phyloP scores from a whole-genome alignment of 1,140 invertebrate species.

The Subanguina moxae region DNA sequence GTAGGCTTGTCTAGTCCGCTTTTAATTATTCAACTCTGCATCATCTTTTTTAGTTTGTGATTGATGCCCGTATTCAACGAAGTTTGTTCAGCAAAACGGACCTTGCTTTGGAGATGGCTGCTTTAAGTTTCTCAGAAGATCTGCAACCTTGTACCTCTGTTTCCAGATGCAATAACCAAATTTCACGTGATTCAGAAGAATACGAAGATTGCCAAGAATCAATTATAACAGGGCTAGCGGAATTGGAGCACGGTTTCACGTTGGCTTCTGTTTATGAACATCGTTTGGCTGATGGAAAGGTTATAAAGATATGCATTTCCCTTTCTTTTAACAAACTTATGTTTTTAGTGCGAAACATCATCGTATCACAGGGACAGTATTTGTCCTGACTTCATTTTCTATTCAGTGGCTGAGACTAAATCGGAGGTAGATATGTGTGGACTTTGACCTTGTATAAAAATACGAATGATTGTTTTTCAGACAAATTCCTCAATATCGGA shows the following conservation, averaged over 20 bases:
- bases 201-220: no score
- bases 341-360: conserved; percentile 14
- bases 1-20: neutral
- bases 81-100: neutral
- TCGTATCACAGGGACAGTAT: conserved; percentile 9
- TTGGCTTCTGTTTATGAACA: conserved; percentile 28
- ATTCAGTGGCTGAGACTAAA: conserved; percentile 5
- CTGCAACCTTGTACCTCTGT: neutral
- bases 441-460: neutral
- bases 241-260: conserved; percentile 6
- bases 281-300: conserved; percentile 9
- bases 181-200: no score
- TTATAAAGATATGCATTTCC: neutral
- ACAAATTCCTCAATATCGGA: conserved; percentile 1
- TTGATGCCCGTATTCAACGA: conserved; percentile 5
- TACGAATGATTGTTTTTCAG: neutral
- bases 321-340: conserved; percentile 5
- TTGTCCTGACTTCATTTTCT: conserved; percentile 27
- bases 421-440: neutral
- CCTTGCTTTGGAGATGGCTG: neutral
- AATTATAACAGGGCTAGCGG: no score
- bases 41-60: conserved; percentile 12
- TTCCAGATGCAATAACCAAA: neutral
- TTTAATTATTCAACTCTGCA: neutral
- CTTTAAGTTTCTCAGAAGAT: neutral